Evolutionary conservation across 2,888 invertebrate species (phyloP).

Genomic region (Drosophila niveifrons): DNA sequence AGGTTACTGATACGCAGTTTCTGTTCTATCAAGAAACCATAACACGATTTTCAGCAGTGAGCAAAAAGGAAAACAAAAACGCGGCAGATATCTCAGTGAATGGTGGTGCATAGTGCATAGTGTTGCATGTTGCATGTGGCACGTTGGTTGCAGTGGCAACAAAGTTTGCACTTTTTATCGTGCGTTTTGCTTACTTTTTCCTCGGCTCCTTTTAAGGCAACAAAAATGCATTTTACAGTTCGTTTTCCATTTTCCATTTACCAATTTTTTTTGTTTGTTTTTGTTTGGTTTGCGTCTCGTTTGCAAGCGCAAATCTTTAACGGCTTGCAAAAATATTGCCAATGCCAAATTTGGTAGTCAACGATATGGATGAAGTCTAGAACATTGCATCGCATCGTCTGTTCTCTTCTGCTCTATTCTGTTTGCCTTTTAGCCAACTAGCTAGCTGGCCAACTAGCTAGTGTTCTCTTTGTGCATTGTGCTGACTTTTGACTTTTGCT

Average conservation of each 20-base stretch:
- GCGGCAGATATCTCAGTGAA: constrained; percentile 4
- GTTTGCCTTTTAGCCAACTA: too few species aligned
- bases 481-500: constrained; percentile 75
- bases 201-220: constrained; percentile 68
- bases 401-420: too few species aligned
- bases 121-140: background rate
- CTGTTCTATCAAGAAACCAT: constrained; percentile 27
- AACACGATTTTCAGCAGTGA: constrained; percentile 25
- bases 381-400: constrained; percentile 29
- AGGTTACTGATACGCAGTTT: constrained; percentile 29
- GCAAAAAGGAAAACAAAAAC: background rate
- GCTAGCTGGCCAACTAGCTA: background rate
- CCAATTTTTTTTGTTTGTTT: too few species aligned
- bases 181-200: constrained; percentile 70
- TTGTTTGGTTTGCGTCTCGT: background rate
- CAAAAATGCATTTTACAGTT: constrained; percentile 76
- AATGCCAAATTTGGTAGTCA: constrained; percentile 69
- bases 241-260: constrained; percentile 7
- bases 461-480: background rate
- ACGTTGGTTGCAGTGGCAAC: constrained; percentile 42
- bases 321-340: constrained; percentile 76
- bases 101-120: background rate
- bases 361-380: constrained; percentile 38
- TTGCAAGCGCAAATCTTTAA: constrained; percentile 69
- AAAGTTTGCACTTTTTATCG: constrained; percentile 71